Conservation (phyloP, 2,113 vertebrate species). For the Aphelocoma coerulescens region DNA sequence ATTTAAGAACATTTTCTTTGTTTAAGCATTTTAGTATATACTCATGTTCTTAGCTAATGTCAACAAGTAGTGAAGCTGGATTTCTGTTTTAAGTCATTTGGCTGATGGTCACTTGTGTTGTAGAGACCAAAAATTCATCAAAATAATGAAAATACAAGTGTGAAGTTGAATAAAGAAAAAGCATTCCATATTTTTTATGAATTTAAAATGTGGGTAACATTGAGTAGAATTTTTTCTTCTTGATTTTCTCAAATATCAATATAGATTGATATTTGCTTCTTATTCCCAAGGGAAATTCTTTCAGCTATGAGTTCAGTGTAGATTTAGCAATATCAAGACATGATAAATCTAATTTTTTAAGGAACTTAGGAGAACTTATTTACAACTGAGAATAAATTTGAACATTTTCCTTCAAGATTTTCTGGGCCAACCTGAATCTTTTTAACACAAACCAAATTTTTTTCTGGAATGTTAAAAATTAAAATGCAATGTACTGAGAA, state of each 20-base stretch:
- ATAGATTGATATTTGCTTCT: neutral
- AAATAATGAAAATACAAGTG: neutral
- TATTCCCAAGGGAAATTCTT: neutral
- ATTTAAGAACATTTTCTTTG: neutral
- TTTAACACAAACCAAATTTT: neutral
- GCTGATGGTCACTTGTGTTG: neutral
- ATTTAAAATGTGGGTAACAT: neutral
- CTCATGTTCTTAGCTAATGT: neutral
- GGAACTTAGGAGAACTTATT: neutral
- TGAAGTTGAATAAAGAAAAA: neutral
- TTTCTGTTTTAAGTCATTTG: neutral
- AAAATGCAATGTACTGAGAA: neutral
- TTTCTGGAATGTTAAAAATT: neutral
- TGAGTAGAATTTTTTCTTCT: neutral
- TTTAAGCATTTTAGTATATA: neutral
- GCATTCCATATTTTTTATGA: neutral
- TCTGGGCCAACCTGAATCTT: neutral
- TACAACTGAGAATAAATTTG: neutral
- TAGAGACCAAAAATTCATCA: neutral
- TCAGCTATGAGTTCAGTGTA: neutral
- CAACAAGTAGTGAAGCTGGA: neutral
- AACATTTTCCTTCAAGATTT: neutral
- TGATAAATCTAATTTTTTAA: neutral
- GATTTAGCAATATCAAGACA: neutral
- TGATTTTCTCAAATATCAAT: neutral